Base-by-base conservation (phyloP, 2,113 vertebrate genomes). In the Poeciliopsis retropinna region DNA sequence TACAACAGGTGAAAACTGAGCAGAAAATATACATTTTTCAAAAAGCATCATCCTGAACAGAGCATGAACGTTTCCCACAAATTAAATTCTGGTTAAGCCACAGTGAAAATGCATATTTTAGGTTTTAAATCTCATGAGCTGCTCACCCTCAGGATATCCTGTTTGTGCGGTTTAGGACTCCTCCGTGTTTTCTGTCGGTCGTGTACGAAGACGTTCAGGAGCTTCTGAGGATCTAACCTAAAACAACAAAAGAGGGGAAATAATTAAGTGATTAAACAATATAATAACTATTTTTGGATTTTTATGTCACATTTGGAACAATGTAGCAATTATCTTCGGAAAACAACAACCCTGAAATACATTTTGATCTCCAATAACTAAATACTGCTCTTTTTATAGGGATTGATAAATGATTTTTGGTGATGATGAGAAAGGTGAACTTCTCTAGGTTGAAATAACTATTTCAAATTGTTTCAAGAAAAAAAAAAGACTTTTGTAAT, bases 101-200 rank as follows among this genome's bases (percentile, higher is more conserved):
- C 51, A 1, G 22, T 2, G 22, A 25, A 54, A 22, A 7, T 54
- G 7, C 17, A 19, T 54, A 25, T 57, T 57, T 66, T 39, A 3
- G 0, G 0, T 28, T 57, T 29, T 32, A 34, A 54, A 31, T 37
- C 10, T 37, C 22, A 17, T 44, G 12, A n/a, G 62, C 39, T 54
- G 75, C 85, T 88, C 76, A 89, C 88, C 68, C 1, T 30, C 64
- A 65, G 13, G 0, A 13, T 65, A 62, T 15, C 67, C 60, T 34
- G 69, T 25, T 67, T 75, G 29, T 65, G 41, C 5, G 0, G 34
- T 51, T 22, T 13, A 8, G 39, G 1, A 37, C 5, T 61, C 51
- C 19, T 70, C 0, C 1, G 44, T 7, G 19, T 44, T 22, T 31
- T 17, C 61, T 27, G 76, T 70, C 34, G 22, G 64, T 72, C 78